Base-by-base conservation (phyloP, 2,797 vertebrate species). In the Limosa lapponica region DNA sequence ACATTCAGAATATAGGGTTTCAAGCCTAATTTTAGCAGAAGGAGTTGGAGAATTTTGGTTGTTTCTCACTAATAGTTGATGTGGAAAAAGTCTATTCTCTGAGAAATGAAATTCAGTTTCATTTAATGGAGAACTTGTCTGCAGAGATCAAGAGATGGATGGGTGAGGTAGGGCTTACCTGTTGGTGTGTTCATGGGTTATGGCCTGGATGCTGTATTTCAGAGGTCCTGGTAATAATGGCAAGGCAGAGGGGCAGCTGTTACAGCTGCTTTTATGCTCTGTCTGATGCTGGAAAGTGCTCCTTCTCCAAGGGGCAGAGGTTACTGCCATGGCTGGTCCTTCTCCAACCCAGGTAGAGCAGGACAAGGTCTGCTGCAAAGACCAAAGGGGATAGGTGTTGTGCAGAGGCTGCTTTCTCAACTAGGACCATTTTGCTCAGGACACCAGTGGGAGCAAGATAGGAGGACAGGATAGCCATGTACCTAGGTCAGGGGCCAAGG, bases 211-310 rank as follows among this genome's bases (percentile, higher is more conserved):
- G 15, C 15, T n/a, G 22, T 20, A 18, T 59, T 58, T 82, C 19
- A 34, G 48, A 82, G 32, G 43, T 90, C 34, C n/a, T 69, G 69
- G 4, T 10, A 4, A 13, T 22, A 16, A 44, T 0, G 4, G 10
- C 0, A 1, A 22, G 39, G 32, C 16, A 39, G 34, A 67, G 3
- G 2, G 43, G 25, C 25, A 59, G 17, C 39, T 71, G 4, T n/a
- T 23, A 8, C 18, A 64, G 59, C 12, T 89, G 39, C 1, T 64
- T 57, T 59, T n/a, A 2, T 30, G 8, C 6, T 43, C 17, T 77
- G 28, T 24, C n/a, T 55, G 41, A 7, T 37, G 41, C n/a, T 78
- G 82, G 55, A 37, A 81, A 81, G 64, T 32, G 3, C 7, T 39
- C 5, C 5, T 43, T 91, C 70, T 28, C 13, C 18, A 8, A 1